These are phyloP conservation scores for Pterostichus madidus DNA, from an alignment of 2,888 invertebrate species.

Conservation along the genomic window DNA sequence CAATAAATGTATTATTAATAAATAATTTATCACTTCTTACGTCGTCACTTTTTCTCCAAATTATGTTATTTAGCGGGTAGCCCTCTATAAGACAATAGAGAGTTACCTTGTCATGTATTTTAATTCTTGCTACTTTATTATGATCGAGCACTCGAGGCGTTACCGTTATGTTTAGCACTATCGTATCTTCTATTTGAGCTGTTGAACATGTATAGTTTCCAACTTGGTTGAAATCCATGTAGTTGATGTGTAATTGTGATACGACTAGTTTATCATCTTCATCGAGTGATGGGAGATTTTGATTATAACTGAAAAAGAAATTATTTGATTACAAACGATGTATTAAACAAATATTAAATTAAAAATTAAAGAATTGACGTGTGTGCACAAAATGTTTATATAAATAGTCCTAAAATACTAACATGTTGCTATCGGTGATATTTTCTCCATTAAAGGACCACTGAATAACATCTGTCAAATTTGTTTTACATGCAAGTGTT, in stretches of 20 bases:
- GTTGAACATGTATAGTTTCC: constrained; percentile 82
- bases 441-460: constrained; percentile 82
- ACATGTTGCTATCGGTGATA: constrained; percentile 79
- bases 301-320: constrained; percentile 59
- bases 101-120: constrained; percentile 78
- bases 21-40: constrained; percentile 74
- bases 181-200: constrained; percentile 70
- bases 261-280: constrained; percentile 75
- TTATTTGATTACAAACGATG: neutral
- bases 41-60: constrained; percentile 81
- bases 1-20: constrained; percentile 75
- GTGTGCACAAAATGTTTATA: neutral
- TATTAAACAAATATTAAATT: neutral
- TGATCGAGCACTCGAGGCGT: constrained; percentile 78
- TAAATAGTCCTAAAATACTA: constrained; percentile 67
- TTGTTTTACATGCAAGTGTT: constrained; percentile 80
- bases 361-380: neutral
- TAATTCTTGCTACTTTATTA: constrained; percentile 77
- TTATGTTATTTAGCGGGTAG: constrained; percentile 80
- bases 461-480: constrained; percentile 77
- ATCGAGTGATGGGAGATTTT: constrained; percentile 66
- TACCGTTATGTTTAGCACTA: constrained; percentile 77
- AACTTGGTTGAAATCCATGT: constrained; percentile 80
- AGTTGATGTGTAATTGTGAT: constrained; percentile 79
- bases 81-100: constrained; percentile 81